Evolutionary conservation across 2,113 vertebrate genomes (phyloP).

Genomic region (Notiomystis cincta): DNA sequence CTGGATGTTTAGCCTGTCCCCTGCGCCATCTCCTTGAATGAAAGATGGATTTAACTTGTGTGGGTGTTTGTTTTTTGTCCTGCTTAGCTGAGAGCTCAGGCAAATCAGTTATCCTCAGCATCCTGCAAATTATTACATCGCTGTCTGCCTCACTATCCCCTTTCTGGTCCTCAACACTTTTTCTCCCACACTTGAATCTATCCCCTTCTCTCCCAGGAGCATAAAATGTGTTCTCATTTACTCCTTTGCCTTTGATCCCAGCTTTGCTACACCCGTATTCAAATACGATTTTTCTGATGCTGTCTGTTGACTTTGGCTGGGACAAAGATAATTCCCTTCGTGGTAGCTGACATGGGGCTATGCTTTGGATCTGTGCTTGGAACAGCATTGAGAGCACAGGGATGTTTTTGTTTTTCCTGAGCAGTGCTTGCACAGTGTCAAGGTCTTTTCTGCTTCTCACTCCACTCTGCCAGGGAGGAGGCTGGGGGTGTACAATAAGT

Average conservation of each 20-base stretch:
- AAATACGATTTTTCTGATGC: not conserved
- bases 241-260: not conserved
- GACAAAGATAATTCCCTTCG: not conserved
- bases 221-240: not conserved
- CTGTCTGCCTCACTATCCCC: not conserved
- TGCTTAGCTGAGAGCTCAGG: not conserved
- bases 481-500: not conserved
- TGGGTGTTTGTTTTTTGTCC: not conserved
- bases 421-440: too few relatives aligned
- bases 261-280: not conserved
- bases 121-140: not conserved
- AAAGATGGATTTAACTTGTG: not conserved
- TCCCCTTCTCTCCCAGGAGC: not conserved
- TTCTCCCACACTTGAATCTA: not conserved
- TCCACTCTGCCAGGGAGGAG: rapidly evolving
- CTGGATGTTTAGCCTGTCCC: not conserved
- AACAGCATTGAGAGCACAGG: not conserved
- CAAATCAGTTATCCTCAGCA: not conserved
- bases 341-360: not conserved
- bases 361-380: not conserved
- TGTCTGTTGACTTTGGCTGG: not conserved
- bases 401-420: not conserved
- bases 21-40: not conserved
- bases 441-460: not conserved
- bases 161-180: not conserved